phyloP scores from a whole-genome alignment of 2,888 invertebrate genomes.

The Norana najaformis region DNA sequence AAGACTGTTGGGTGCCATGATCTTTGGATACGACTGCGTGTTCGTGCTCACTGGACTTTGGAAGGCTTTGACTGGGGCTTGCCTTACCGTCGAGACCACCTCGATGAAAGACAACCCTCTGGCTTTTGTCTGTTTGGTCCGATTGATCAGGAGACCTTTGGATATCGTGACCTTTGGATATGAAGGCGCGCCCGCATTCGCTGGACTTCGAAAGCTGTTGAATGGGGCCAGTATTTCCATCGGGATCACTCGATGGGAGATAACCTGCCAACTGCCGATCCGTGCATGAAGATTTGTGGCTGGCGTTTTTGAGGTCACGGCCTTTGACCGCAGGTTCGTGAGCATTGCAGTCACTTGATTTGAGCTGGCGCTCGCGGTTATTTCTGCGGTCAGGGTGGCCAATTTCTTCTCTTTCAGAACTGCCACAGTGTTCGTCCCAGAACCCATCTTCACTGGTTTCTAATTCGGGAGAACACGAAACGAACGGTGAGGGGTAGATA shows the following conservation, averaged over 20 bases:
- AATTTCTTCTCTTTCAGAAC: neutral
- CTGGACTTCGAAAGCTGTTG: neutral
- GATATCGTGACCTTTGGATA: neutral
- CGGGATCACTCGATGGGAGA: neutral
- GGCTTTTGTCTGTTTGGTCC: neutral
- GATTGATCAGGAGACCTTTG: neutral
- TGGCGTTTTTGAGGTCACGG: neutral
- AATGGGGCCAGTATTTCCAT: neutral
- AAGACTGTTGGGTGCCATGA: neutral
- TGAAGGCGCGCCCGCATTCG: neutral
- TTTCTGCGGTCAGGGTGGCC: neutral
- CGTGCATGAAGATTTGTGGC: neutral
- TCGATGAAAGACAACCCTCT: neutral
- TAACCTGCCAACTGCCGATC: neutral
- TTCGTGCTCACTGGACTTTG: neutral
- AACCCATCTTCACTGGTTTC: neutral
- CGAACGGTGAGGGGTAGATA: neutral
- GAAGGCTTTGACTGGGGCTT: neutral
- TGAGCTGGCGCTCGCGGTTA: neutral
- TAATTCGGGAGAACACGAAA: neutral
- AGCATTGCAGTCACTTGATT: neutral
- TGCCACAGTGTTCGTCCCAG: neutral
- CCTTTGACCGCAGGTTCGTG: neutral
- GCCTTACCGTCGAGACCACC: neutral
- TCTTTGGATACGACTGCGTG: neutral